Percentiles rank a stretch among this genome's conserved stretches.
These are phyloP conservation scores for Napeogenes sylphis DNA, from an alignment of 2,888 invertebrate genomes.

Conservation along the genomic window DNA sequence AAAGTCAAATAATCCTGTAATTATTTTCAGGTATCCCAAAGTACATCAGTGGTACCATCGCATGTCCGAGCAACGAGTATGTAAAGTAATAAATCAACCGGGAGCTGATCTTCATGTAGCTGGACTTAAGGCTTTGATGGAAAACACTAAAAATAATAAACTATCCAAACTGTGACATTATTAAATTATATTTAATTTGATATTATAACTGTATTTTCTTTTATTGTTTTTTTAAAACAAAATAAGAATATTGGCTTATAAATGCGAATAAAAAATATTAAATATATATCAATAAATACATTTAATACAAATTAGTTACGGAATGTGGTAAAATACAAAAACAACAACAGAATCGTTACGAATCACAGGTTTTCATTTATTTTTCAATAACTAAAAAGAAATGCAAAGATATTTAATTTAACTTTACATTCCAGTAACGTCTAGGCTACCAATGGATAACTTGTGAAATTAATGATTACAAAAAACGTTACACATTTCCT, in stretches of 20 bases:
- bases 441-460: constrained; percentile 71
- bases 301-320: neutral
- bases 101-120: constrained; percentile 48
- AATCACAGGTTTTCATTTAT: constrained; percentile 75
- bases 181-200: neutral
- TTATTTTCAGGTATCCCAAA: constrained; percentile 53
- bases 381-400: constrained; percentile 72
- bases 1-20: no score
- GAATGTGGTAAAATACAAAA: constrained; percentile 31
- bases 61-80: constrained; percentile 55
- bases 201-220: no score
- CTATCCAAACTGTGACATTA: constrained; percentile 26
- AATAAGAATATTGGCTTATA: neutral
- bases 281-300: neutral
- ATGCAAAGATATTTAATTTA: constrained; percentile 64
- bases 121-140: constrained; percentile 51
- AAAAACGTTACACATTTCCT: constrained; percentile 75
- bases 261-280: neutral
- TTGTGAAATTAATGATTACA: constrained; percentile 74
- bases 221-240: neutral
- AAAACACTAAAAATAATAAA: constrained; percentile 40
- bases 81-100: constrained; percentile 51
- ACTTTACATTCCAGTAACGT: constrained; percentile 73
- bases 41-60: constrained; percentile 50
- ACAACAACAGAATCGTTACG: constrained; percentile 55